A percentile compares a stretch with the other conserved stretches of the same genome.
Conservation (phyloP, 1,140 invertebrate species). For the Pachyrhynchus sulphureomaculatus region DNA sequence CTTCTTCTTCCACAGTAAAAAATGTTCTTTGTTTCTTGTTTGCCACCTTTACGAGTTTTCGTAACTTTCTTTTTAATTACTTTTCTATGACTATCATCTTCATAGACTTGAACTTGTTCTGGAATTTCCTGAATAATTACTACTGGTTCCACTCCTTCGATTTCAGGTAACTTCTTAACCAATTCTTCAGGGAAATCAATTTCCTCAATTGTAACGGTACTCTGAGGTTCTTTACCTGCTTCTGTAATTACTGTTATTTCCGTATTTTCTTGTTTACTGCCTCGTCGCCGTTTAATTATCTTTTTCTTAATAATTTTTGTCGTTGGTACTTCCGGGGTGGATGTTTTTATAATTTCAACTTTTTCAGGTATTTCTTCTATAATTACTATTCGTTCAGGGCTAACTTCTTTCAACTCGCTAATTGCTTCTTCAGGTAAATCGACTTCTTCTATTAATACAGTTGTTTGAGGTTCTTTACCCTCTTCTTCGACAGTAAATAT, state of each 20-base stretch:
- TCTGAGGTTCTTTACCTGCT: conserved; percentile 50
- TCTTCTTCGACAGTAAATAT: conserved; percentile 56
- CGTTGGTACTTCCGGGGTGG: conserved; percentile 47
- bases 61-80: conserved; percentile 41
- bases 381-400: conserved; percentile 36
- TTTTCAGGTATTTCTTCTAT: conserved; percentile 41
- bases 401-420: conserved; percentile 31
- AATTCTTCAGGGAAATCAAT: conserved; percentile 39
- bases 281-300: conserved; percentile 47
- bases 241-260: conserved; percentile 49
- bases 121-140: conserved; percentile 38
- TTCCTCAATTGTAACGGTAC: conserved; percentile 49
- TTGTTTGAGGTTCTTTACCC: conserved; percentile 49
- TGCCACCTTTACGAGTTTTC: conserved; percentile 40
- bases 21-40: conserved; percentile 42
- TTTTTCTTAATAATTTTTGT: conserved; percentile 49
- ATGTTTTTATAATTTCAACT: conserved; percentile 41
- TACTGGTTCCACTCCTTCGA: conserved; percentile 37
- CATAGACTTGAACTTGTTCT: conserved; percentile 40
- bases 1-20: conserved; percentile 47
- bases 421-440: conserved; percentile 8
- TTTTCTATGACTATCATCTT: conserved; percentile 40
- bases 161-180: conserved; percentile 46
- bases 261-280: conserved; percentile 44
- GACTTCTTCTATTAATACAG: conserved; percentile 45